phyloP scores from a whole-genome alignment of 2,797 vertebrate genomes.

The Bovichtus diacanthus region DNA sequence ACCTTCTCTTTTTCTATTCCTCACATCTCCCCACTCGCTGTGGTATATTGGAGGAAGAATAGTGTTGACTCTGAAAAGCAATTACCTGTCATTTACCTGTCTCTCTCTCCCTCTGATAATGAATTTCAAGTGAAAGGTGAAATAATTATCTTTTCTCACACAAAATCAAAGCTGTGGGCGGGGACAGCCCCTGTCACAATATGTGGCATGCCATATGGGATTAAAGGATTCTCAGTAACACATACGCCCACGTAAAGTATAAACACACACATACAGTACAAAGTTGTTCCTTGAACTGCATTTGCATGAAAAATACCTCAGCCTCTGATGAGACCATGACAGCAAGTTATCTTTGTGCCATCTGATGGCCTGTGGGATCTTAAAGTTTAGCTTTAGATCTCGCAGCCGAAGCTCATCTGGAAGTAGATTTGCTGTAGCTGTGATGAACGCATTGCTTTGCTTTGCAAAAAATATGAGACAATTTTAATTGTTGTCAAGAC shows the following conservation, averaged over 20 bases:
- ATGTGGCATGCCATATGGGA: conserved; percentile 67
- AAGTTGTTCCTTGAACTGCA: conserved; percentile 47
- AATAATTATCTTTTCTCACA: conserved; percentile 82
- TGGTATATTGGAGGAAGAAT: conserved; percentile 72
- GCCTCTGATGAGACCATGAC: conserved; percentile 13
- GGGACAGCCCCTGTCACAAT: conserved; percentile 75
- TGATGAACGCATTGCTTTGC: not conserved
- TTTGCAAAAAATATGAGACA: conserved; percentile 1
- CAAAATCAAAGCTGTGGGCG: conserved; percentile 75
- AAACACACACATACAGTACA: conserved; percentile 34
- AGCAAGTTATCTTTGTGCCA: conserved; percentile 22
- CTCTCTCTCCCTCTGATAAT: conserved; percentile 77
- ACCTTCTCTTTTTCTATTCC: conserved; percentile 63
- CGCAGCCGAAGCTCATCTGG: not conserved
- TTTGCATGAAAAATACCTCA: conserved; percentile 39
- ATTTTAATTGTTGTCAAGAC: conserved; percentile 1
- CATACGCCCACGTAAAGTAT: conserved; percentile 34
- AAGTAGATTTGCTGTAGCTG: not conserved
- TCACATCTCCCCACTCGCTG: conserved; percentile 56
- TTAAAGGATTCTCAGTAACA: conserved; percentile 67
- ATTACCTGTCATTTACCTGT: conserved; percentile 85
- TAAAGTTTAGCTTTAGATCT: conserved; percentile 37
- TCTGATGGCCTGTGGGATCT: conserved; percentile 42
- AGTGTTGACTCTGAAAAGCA: conserved; percentile 83
- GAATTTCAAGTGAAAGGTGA: conserved; percentile 83